These are phyloP conservation scores for Acrocephalus scirpaceus DNA, from an alignment of 2,797 vertebrate species.

Conservation along the genomic window DNA sequence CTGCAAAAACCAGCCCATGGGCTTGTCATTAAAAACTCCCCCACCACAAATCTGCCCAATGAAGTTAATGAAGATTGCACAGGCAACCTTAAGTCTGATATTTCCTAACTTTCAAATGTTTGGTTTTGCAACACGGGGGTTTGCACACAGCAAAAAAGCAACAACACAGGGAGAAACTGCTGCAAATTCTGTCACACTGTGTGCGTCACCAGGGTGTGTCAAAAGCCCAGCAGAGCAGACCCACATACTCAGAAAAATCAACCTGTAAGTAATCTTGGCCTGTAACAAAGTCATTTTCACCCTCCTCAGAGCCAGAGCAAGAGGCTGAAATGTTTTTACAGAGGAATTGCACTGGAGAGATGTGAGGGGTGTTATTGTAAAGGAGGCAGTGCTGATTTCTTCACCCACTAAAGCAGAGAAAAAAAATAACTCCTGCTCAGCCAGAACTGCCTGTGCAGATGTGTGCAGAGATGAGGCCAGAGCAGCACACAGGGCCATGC, in stretches of 20 bases:
- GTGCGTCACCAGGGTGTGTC: not conserved
- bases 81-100: not conserved
- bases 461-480: not conserved
- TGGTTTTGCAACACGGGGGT: not conserved
- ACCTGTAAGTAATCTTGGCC: not conserved
- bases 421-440: not conserved
- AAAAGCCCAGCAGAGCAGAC: not conserved
- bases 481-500: not conserved
- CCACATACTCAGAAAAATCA: not conserved
- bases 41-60: not conserved
- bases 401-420: not conserved
- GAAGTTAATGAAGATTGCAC: not conserved
- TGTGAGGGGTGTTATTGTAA: rapidly evolving
- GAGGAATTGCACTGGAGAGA: not conserved
- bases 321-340: not conserved
- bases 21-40: not conserved
- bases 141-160: not conserved
- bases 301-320: not conserved
- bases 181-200: not conserved
- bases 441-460: not conserved
- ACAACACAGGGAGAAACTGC: not conserved
- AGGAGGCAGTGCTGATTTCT: not conserved
- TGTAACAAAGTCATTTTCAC: not conserved
- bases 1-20: not conserved
- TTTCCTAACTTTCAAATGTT: not conserved